Base-by-base conservation (phyloP, 2,113 vertebrate genomes). In the Cranoglanis bouderius region DNA sequence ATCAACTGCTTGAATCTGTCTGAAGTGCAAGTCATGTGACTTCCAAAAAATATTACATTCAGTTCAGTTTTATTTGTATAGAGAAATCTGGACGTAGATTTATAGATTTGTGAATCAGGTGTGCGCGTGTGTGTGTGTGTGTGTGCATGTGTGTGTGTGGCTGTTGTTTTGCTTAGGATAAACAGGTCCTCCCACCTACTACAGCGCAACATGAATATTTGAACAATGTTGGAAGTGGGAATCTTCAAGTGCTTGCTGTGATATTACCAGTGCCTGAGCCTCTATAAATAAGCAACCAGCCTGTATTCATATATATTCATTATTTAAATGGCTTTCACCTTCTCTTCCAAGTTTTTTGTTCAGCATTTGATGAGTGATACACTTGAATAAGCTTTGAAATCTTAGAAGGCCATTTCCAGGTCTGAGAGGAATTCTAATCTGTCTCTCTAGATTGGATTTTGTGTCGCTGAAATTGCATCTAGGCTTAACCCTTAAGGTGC, bases 261-360 rank as follows among this genome's bases (percentile, higher is more conserved):
- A 75, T 78, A 83, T 70, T 38, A 63, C 43, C 78, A 49, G 14
- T 78, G 67, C 55, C 88, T 57, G 29, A 32, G 18, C 40, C 46
- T 89, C 84, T 91, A 84, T 89, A 91, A 91, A 89, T 90, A 88
- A 65, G 29, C 49, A 88, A 46, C 16, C 61, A 77, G 89, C 85
- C 90, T 75, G 85, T 90, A 91, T 90, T 88, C 81, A 61, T 86
- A 89, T 43, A 85, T 85, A 94, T 94, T 75, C 74, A 93, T 93
- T 93, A 94, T 94, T 94, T 89, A 95, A 86, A 91, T 59, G 53
- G 63, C 40, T 49, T 51, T 90, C 89, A 90, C 84, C 32, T 90
- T 19, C 78, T 74, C 55, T 59, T 77, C 49, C 78, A 55, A 53
- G 55, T 81, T 85, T 81, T 84, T 63, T 72, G 82, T 84, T 43